Base-by-base conservation (phyloP, 2,113 vertebrate genomes). In the Hippocampus abdominalis region DNA sequence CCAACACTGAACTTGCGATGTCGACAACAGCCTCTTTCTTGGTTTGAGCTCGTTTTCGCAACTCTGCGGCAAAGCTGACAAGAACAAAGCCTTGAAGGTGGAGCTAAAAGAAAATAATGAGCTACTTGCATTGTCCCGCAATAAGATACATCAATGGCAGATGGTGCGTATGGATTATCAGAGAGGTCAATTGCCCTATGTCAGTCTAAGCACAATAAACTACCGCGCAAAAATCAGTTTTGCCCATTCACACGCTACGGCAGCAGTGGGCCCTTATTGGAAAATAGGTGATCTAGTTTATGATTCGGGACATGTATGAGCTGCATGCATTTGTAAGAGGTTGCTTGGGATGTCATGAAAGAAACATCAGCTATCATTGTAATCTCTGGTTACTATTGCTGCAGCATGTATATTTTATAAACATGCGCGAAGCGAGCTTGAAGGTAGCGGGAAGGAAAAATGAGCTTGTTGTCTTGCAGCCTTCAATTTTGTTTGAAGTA, bases 51-150 rank as follows among this genome's bases (percentile, higher is more conserved):
- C 57, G 20, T 21, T 75, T 53, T 46, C 54, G 16, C 40, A 32
- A 42, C 29, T 27, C 3, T 57, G 27, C 63, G 63, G 10, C 63
- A 70, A 11, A 72, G 48, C 25, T 66, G 48, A 51, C n/a, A 32
- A 7, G 15, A 73, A 69, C 15, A 64, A 56, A 64, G 46, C 44
- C 25, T 18, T 57, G 25, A 68, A 61, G 10, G 54, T 71, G 54
- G 32, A 9, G 29, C 21, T 4, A 36, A 66, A 65, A 23, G 69
- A 49, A 77, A 69, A 70, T 39, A 63, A 74, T 70, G 27, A 73
- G 71, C 54, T 62, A 16, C 48, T 44, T 39, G 32, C 51, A 57
- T 56, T 46, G 57, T 46, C 42, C 13, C 44, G 23, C 36, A 20
- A 13, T 18, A 20, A 59, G 23, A 21, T 21, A 4, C 15, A 32